phyloP scores from a whole-genome alignment of 2,113 vertebrate genomes.

The Addax nasomaculatus region DNA sequence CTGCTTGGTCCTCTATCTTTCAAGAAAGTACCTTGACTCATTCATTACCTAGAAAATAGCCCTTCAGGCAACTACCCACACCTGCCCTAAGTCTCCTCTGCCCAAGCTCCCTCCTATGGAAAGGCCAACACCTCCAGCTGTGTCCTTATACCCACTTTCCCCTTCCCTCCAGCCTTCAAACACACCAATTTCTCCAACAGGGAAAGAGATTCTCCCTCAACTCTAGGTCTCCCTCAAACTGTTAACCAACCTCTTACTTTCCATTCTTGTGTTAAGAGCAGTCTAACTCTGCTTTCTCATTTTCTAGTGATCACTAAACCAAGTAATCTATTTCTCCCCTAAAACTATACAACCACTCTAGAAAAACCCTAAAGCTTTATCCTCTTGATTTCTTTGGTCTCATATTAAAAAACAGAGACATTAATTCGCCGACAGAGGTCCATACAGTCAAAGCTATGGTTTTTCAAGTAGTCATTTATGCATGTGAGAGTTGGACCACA shows the following conservation, averaged over 20 bases:
- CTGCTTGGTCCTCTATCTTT: not conserved
- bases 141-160: not conserved
- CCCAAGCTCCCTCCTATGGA: not conserved
- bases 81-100: not conserved
- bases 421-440: fast-evolving
- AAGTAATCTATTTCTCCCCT: not conserved
- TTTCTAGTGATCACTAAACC: not conserved
- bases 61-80: not conserved
- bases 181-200: not conserved
- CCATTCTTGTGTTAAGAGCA: not conserved
- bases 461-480: not conserved
- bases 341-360: not conserved
- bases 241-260: not conserved
- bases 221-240: not conserved
- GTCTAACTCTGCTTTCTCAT: not conserved
- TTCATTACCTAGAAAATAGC: not conserved
- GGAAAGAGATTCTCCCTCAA: not conserved
- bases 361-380: not conserved
- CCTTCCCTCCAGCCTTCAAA: not conserved
- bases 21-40: not conserved
- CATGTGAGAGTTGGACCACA: not conserved
- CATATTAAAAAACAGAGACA: not conserved
- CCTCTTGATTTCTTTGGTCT: not conserved
- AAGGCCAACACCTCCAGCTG: not conserved
- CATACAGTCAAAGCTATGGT: not conserved